phyloP scores from a whole-genome alignment of 2,113 vertebrate genomes.

The Brachyistius frenatus region DNA sequence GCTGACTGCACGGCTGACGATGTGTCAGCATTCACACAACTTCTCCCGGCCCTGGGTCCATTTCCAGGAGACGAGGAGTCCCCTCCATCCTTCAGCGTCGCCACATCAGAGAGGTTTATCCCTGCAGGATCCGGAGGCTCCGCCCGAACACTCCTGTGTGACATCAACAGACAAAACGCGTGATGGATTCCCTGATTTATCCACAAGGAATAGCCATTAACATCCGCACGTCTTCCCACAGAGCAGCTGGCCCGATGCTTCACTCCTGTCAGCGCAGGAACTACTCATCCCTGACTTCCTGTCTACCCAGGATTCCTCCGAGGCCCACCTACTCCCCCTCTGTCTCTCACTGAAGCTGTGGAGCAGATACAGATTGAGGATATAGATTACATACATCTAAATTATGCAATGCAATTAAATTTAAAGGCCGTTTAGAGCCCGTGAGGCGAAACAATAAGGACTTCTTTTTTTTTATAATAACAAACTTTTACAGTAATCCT shows the following conservation, averaged over 20 bases:
- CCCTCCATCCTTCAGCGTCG: neutral
- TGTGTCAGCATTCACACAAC: too few species aligned
- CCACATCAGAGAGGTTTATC: neutral
- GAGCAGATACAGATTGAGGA: conserved; percentile 27
- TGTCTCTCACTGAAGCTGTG: conserved; percentile 36
- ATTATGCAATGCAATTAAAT: neutral
- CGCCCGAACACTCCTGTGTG: neutral
- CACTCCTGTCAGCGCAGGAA: conserved; percentile 42
- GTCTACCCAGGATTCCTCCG: conserved; percentile 46
- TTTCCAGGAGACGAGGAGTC: too few species aligned
- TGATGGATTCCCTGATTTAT: conserved; percentile 8
- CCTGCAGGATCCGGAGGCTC: neutral
- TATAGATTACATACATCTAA: conserved; percentile 8
- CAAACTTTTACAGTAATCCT: too few species aligned
- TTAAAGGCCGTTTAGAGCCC: too few species aligned
- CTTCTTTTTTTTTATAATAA: too few species aligned
- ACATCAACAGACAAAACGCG: neutral
- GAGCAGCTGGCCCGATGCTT: conserved; percentile 6
- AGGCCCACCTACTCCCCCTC: conserved; percentile 21
- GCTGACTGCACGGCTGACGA: too few species aligned
- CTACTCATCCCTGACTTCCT: conserved; percentile 60
- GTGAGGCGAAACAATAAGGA: too few species aligned
- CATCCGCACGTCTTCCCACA: neutral
- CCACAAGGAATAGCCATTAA: conserved; percentile 35
- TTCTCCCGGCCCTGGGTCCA: too few species aligned